These are phyloP conservation scores for Herpailurus yagouaroundi DNA, from an alignment of 2,113 vertebrate species.

Conservation along the genomic window DNA sequence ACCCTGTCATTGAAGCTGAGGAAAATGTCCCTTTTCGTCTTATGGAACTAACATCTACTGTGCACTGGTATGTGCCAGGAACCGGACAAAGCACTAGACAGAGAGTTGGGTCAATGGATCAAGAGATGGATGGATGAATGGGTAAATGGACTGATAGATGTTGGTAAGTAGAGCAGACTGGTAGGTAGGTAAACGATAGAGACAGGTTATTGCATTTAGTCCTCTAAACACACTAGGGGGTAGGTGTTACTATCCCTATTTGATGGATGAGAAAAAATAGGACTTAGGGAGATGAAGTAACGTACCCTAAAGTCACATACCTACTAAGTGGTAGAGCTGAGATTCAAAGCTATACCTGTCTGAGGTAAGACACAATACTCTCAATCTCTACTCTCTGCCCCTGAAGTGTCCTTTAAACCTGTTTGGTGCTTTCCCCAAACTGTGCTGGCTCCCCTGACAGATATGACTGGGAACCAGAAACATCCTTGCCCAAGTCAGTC, in stretches of 20 bases:
- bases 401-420: not conserved
- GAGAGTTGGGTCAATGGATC: not conserved
- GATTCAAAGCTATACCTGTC: constrained; percentile 23
- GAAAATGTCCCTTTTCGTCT: not conserved
- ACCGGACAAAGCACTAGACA: not conserved
- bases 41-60: constrained; percentile 23
- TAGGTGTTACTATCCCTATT: not conserved
- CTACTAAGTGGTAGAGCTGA: not conserved
- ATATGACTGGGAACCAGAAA: not conserved
- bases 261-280: not conserved
- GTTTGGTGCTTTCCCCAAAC: not conserved
- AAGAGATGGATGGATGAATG: not conserved
- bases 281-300: not conserved
- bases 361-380: not conserved
- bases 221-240: not conserved
- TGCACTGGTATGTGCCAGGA: not conserved
- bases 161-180: not conserved
- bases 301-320: not conserved
- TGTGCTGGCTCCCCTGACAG: not conserved
- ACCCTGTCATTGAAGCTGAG: not conserved
- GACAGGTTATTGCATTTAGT: not conserved
- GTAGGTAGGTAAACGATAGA: not conserved
- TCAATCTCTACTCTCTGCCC: not conserved
- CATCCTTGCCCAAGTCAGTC: not conserved
- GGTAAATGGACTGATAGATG: not conserved